Evolutionary conservation across 2,888 invertebrate species (phyloP).

Genomic region (Cosmorhoe ocellata): DNA sequence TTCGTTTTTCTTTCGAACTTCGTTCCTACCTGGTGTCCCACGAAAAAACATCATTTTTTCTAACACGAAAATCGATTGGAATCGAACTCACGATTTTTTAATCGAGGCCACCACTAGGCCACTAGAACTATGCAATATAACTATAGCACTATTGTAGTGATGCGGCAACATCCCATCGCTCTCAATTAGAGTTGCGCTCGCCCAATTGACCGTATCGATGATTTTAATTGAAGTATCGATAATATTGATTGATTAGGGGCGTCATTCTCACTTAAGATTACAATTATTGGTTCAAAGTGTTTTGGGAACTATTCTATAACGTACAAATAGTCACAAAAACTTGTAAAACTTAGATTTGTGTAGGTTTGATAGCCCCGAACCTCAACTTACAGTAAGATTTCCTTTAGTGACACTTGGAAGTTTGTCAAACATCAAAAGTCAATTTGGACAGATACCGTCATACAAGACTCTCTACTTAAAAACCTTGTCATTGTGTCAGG

Average conservation of each 20-base stretch:
- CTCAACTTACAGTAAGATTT: too few relatives aligned
- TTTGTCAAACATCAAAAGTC: slow-evolving; percentile 37
- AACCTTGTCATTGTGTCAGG: slow-evolving; percentile 42
- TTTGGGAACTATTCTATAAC: neutral
- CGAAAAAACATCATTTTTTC: too few relatives aligned
- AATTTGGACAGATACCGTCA: slow-evolving; percentile 32
- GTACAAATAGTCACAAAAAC: too few relatives aligned
- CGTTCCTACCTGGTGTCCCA: too few relatives aligned
- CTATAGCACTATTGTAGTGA: slow-evolving; percentile 16
- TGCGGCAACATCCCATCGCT: slow-evolving; percentile 47
- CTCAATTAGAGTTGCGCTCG: slow-evolving; percentile 56
- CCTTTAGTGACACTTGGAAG: slow-evolving; percentile 12
- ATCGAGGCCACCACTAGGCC: too few relatives aligned
- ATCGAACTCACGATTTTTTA: too few relatives aligned
- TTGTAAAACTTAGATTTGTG: too few relatives aligned
- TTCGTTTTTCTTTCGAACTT: too few relatives aligned
- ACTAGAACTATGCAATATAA: too few relatives aligned
- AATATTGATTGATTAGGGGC: slow-evolving; percentile 76
- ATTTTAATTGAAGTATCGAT: slow-evolving; percentile 28
- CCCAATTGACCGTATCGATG: slow-evolving; percentile 68
- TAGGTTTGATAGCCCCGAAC: too few relatives aligned
- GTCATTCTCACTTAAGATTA: slow-evolving; percentile 33
- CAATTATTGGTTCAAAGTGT: slow-evolving; percentile 17
- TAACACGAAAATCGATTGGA: too few relatives aligned
- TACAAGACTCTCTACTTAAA: slow-evolving; percentile 42